Evolutionary conservation across 2,113 vertebrate genomes (phyloP).

Genomic region (Sakesphorus luctuosus): DNA sequence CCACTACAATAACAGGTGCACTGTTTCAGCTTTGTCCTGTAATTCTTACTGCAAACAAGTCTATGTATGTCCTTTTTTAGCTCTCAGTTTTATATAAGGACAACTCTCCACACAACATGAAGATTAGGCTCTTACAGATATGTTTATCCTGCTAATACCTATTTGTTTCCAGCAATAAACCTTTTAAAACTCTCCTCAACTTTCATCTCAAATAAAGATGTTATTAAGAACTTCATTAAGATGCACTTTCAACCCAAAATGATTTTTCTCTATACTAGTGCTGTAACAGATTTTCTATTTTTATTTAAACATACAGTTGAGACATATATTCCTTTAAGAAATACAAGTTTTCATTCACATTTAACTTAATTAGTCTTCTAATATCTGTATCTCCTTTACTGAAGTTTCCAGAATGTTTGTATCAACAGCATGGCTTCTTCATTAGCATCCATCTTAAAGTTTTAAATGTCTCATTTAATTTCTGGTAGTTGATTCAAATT

Average conservation of each 20-base stretch:
- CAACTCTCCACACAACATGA: background rate
- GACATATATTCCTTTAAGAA: background rate
- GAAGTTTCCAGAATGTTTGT: background rate
- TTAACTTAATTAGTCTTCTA: background rate
- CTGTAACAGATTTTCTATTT: background rate
- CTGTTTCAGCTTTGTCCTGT: background rate
- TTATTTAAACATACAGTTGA: background rate
- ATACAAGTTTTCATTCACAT: background rate
- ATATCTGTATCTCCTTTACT: background rate
- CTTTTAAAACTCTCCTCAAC: background rate
- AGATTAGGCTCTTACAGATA: background rate
- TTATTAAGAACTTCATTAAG: background rate
- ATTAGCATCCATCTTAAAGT: background rate
- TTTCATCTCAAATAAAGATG: background rate
- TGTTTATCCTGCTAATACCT: background rate
- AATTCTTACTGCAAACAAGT: background rate
- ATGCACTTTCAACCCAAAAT: background rate
- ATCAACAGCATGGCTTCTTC: background rate
- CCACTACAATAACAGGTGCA: background rate
- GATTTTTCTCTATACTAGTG: background rate
- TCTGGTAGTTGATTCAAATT: background rate
- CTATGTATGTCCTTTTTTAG: background rate
- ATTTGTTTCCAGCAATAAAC: background rate
- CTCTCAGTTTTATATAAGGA: background rate
- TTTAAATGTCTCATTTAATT: background rate